These are phyloP conservation scores for Pterostichus madidus DNA, from an alignment of 2,888 invertebrate genomes.

Conservation along the genomic window DNA sequence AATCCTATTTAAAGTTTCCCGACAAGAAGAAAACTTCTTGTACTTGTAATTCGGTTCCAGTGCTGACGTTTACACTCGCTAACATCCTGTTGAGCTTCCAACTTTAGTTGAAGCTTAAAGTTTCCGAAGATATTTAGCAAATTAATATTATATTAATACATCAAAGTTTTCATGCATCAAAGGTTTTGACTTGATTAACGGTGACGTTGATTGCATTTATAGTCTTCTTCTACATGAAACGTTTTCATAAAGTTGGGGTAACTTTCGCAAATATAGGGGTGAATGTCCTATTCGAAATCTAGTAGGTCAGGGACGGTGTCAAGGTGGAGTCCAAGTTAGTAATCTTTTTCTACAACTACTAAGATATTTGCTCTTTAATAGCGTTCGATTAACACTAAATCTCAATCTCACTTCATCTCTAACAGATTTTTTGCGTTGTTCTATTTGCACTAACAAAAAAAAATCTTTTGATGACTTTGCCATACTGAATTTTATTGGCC, in stretches of 20 bases:
- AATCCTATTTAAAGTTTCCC: slow-evolving; percentile 38
- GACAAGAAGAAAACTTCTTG: slow-evolving; percentile 6
- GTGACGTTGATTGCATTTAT: slow-evolving; percentile 7
- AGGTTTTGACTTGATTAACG: slow-evolving; percentile 3
- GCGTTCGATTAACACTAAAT: too few species aligned
- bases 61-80: background rate
- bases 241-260: background rate
- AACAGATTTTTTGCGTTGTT: too few species aligned
- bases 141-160: slow-evolving; percentile 43
- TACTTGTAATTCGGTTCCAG: slow-evolving; percentile 11
- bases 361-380: too few species aligned
- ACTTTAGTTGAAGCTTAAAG: background rate
- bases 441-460: too few species aligned
- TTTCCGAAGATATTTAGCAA: slow-evolving; percentile 25
- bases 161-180: slow-evolving; percentile 22
- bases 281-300: too few species aligned
- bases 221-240: slow-evolving; percentile 14
- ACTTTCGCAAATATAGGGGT: too few species aligned
- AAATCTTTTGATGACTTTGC: too few species aligned
- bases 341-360: too few species aligned
- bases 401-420: too few species aligned
- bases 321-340: too few species aligned
- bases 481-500: too few species aligned
- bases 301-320: too few species aligned
- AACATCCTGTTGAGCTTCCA: background rate